Base-by-base conservation (phyloP, 2,888 invertebrate genomes). In the Acanthococcus lagerstroemiae region DNA sequence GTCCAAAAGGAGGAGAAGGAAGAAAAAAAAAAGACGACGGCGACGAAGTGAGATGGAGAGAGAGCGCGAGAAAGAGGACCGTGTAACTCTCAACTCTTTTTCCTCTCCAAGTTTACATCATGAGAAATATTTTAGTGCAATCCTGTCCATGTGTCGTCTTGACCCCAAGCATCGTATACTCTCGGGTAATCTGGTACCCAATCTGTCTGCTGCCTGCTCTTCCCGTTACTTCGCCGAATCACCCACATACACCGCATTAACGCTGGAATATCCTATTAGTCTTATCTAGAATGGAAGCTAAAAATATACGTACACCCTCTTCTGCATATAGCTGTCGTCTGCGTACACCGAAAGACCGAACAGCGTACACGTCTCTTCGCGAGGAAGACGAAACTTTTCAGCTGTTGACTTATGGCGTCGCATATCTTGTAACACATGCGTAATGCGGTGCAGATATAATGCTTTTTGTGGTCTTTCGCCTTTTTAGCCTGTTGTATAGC, bases 81-180 rank as follows among this genome's bases (percentile, higher is more conserved):
- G 15, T 7, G 46, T 60, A 60, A 60, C 55, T 45, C 45, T 48
- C 48, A 60, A 60, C 60, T 60, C 60, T 60, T 60, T 60, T 26
- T 26, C 48, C 27, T 48, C 48, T 45, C 15, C 15, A 46, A 26
- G 24, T 60, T 48, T 48, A 60, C 48, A 27, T 24, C 60, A 48
- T 46, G 46, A 48, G 60, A 48, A 60, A 60, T 58, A 58, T 58
- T 45, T 58, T n/a, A n/a, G n/a, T n/a, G n/a, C n/a, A n/a, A n/a
- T n/a, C n/a, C n/a, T n/a, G n/a, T n/a, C n/a, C n/a, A n/a, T n/a
- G 15, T 37, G 4, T 9, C 22, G 25, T 25, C 22, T 52, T 22
- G 24, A 24, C 21, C 24, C 21, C 52, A 52, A 52, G 52, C 21
- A 24, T 22, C 52, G 52, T 9, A 52, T 19, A 4, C 26, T 19